Evolutionary conservation across 2,888 invertebrate genomes (phyloP), one percentile per base, ranked within the genome.

Genomic region (Eristalinus aeneus): DNA sequence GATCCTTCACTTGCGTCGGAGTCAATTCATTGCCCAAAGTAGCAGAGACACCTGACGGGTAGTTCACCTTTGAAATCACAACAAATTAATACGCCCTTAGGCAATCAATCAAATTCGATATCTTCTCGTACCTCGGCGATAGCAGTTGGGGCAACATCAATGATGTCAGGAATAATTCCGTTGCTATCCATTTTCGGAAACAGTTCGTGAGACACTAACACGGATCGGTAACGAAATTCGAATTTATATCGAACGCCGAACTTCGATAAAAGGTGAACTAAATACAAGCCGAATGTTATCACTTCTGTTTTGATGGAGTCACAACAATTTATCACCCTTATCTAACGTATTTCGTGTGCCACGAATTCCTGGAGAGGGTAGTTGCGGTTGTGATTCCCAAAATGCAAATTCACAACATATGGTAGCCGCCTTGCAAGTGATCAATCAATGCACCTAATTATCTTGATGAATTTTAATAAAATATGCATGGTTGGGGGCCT

Each of bases 1-100:
- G 91, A 90, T 96, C 94, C 91, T 97, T 96, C 5, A 96, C 97
- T 88, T 95, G 94, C 0, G 95, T 96, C 0, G 96, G 96, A 0
- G 97, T 97, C 84, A 97, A 91, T 81, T 94, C 95, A 89, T 96
- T 96, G n/a, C 97, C 97, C 72, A 95, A 93, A 0, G 94, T 92
- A 1, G 94, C 95, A 16, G 89, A 90, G 0, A 93, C 92, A 9
- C 94, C 94, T 23, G 89, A 88, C 2, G 88, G 87, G 89, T 91
- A 92, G 36, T 89, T 84, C 9, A 92, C 89, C 77, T 89, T 89
- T 74, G 95, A 34, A 60, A 4, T 10, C 9, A 32, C 32, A 54
- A 36, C 27, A n/a, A 12, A 20, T 36, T 22, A 12, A 8, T 1
- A 60, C 34, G 4, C 0, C 6, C 2, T 36, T 23, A 10, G 2